Evolutionary conservation across 2,797 vertebrate species (phyloP).

Genomic region (Bradypodion ventrale): DNA sequence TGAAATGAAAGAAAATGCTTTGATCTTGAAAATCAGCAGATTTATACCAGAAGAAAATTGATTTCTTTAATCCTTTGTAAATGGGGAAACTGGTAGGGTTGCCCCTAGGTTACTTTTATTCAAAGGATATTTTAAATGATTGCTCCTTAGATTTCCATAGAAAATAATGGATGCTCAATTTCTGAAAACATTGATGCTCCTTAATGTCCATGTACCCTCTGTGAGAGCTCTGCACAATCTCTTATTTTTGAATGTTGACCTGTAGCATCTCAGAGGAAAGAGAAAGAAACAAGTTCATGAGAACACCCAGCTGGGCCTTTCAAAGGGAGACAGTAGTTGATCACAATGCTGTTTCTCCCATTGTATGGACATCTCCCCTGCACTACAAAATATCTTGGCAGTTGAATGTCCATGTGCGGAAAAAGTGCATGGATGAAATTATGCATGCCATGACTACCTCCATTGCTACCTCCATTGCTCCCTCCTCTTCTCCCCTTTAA

Average conservation of each 20-base stretch:
- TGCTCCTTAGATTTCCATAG: constrained; percentile 6
- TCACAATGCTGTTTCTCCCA: background rate
- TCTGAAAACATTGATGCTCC: background rate
- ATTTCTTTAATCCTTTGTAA: constrained; percentile 66
- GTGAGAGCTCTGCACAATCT: constrained; percentile 47
- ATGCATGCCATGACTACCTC: constrained; percentile 26
- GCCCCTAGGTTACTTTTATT: background rate
- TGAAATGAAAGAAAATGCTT: constrained; percentile 53
- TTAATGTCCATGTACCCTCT: background rate
- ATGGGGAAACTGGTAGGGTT: constrained; percentile 30
- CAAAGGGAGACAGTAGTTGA: constrained; percentile 50
- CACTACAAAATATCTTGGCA: constrained; percentile 14
- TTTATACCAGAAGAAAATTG: constrained; percentile 67
- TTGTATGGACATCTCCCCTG: constrained; percentile 15
- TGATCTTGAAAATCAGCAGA: constrained; percentile 66
- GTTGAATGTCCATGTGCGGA: constrained; percentile 34
- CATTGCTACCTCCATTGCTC: background rate
- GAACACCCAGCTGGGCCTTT: constrained; percentile 45
- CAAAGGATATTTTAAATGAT: constrained; percentile 1
- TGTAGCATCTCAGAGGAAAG: constrained; percentile 23
- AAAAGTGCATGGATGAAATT: constrained; percentile 29
- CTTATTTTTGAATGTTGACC: constrained; percentile 28
- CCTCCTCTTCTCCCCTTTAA: background rate
- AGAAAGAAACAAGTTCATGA: constrained; percentile 54
- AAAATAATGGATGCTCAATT: background rate